Evolutionary conservation across 2,113 vertebrate genomes (phyloP).

Genomic region (Ptilorrhoa leucosticta): DNA sequence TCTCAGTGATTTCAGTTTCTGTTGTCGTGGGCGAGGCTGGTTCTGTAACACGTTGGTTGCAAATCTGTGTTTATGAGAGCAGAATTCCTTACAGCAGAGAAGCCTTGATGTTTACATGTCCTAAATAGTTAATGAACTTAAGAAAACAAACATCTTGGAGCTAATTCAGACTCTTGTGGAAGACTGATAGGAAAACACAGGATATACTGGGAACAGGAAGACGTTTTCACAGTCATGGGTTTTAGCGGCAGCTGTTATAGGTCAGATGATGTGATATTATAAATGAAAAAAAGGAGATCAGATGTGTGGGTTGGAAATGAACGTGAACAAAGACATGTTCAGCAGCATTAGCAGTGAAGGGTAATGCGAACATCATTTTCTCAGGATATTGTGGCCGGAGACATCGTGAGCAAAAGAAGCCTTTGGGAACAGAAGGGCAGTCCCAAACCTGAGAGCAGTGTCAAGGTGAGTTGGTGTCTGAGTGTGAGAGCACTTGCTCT

Average conservation of each 20-base stretch:
- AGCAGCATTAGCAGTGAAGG: neutral
- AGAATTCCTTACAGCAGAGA: neutral
- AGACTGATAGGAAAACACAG: neutral
- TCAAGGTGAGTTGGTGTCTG: slow-evolving; percentile 55
- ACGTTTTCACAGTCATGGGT: neutral
- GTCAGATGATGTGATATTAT: neutral
- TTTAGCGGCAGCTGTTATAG: slow-evolving; percentile 4
- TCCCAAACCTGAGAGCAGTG: slow-evolving; percentile 17
- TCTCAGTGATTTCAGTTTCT: neutral
- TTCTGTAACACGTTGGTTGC: neutral
- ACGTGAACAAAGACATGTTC: neutral
- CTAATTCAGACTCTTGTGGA: neutral
- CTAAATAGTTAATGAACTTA: neutral
- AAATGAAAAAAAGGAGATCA: neutral
- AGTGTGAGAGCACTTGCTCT: neutral
- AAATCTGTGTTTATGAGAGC: neutral
- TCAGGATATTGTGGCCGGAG: slow-evolving; percentile 89
- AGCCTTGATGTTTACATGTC: neutral
- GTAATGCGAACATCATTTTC: neutral
- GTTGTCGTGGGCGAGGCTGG: neutral
- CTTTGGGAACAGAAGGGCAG: slow-evolving; percentile 88
- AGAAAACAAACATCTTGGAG: slow-evolving; percentile 3
- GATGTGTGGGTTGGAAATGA: neutral
- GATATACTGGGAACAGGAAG: neutral
- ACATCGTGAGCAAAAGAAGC: slow-evolving; percentile 87